Base-by-base conservation (phyloP, 1,140 invertebrate species). In the Diorhabda carinulata region DNA sequence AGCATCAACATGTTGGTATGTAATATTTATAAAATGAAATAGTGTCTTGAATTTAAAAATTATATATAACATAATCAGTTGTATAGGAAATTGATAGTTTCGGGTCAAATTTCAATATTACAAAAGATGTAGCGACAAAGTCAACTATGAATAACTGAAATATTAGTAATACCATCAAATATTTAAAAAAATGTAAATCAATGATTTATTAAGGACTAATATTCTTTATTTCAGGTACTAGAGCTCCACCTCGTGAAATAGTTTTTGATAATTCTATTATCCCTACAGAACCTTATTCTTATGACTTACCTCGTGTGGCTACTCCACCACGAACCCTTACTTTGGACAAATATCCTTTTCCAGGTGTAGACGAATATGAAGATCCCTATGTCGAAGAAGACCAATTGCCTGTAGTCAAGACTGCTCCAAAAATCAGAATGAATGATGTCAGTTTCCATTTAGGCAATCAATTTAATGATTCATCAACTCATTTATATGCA, bases 291-390 rank as follows among this genome's bases (percentile, higher is more conserved):
- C 88, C 89, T 45, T 79, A 75, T 64, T 74, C 76, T 8, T 61
- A 69, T 10, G 87, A 87, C 42, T 84, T 89, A 76, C 84, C 91
- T 42, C 83, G 91, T 75, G 91, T 94, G 9, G 89, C 90, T 80
- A 93, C 92, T 58, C 92, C 92, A 7, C 92, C 92, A 43, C 84
- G 91, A 78, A 86, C 90, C n/a, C 88, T 95, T 47, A 94, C 91
- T 5, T 81, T 94, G 45, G 91, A 92, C 71, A 89, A 92, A 78
- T 91, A 93, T 80, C 89, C 88, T 71, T 93, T 92, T 80, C 92
- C 92, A 25, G 84, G 89, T 40, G 87, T 87, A 68, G 89, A 91
- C 75, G 89, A 91, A 62, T 80, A 81, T 62, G 86, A 86, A 78
- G 69, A 68, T 52, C 62, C 64, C 64, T 71, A 76, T 65, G 62